These are phyloP conservation scores for Brachionus manjavacas DNA, from an alignment of 1,140 invertebrate species.

Conservation along the genomic window DNA sequence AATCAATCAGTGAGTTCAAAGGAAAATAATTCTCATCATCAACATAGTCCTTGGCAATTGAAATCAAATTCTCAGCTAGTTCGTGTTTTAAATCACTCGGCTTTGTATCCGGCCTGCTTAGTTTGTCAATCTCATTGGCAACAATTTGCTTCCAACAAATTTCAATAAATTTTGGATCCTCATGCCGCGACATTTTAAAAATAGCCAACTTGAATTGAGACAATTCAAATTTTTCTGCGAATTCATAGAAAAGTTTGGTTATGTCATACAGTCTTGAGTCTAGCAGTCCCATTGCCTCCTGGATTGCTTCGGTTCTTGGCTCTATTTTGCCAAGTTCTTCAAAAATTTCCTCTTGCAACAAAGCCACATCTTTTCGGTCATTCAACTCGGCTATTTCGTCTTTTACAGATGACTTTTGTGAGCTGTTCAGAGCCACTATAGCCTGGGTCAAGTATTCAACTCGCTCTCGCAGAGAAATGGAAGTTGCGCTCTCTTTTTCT, in stretches of 20 bases:
- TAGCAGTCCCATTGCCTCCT: slow-evolving; percentile 56
- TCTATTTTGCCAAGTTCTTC: slow-evolving; percentile 39
- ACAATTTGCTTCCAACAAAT: slow-evolving; percentile 40
- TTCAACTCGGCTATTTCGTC: slow-evolving; percentile 70
- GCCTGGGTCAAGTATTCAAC: slow-evolving; percentile 85
- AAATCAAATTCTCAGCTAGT: slow-evolving; percentile 3
- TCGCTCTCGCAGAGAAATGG: slow-evolving; percentile 63
- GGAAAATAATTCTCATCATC: slow-evolving; percentile 42
- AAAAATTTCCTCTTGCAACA: slow-evolving; percentile 47
- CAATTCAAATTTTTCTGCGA: slow-evolving; percentile 60
- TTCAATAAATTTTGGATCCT: neutral
- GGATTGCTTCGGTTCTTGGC: slow-evolving; percentile 53
- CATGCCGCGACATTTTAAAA: slow-evolving; percentile 19
- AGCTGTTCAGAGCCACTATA: slow-evolving; percentile 57
- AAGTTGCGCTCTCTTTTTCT: slow-evolving; percentile 65
- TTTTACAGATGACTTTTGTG: slow-evolving; percentile 3
- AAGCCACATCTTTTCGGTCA: slow-evolving; percentile 74
- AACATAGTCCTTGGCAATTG: slow-evolving; percentile 32
- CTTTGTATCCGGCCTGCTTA: neutral
- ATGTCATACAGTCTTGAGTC: slow-evolving; percentile 63
- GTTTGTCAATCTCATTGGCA: slow-evolving; percentile 17
- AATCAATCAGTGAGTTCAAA: slow-evolving; percentile 9
- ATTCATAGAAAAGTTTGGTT: slow-evolving; percentile 66
- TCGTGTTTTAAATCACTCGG: neutral
- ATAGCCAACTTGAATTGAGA: slow-evolving; percentile 61